Conservation (phyloP, 2,888 invertebrate genomes). For the Bugulina stolonifera region DNA sequence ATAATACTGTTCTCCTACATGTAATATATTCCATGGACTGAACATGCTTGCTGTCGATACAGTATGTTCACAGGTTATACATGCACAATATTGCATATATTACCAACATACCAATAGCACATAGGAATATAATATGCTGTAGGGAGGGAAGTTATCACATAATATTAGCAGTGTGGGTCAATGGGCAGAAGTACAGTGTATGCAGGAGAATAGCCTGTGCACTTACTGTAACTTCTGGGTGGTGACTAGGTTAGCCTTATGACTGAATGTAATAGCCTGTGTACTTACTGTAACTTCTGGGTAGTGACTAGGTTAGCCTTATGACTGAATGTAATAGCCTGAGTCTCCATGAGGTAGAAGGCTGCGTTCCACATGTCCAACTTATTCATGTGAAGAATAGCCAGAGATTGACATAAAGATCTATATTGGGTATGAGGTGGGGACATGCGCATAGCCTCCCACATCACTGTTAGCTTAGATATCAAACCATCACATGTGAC, state of each 20-base stretch:
- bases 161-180: no score
- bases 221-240: slow-evolving; percentile 26
- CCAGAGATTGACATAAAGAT: not conserved
- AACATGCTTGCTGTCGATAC: no score
- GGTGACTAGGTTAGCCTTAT: slow-evolving; percentile 36
- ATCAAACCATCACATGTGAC: not conserved
- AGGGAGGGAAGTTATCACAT: no score
- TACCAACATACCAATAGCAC: no score
- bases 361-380: slow-evolving; percentile 32
- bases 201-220: no score
- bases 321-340: slow-evolving; percentile 45
- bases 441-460: not conserved
- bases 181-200: no score
- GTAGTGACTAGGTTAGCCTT: slow-evolving; percentile 35
- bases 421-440: not conserved
- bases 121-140: no score
- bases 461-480: not conserved
- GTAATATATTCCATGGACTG: no score
- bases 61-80: no score
- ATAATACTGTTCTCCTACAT: no score
- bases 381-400: not conserved
- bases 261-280: slow-evolving; percentile 44
- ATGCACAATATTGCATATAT: no score
- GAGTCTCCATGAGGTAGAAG: slow-evolving; percentile 42
- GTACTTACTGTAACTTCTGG: slow-evolving; percentile 8